These are phyloP conservation scores for Tanypteryx hageni DNA, from an alignment of 2,888 invertebrate species.

Conservation along the genomic window DNA sequence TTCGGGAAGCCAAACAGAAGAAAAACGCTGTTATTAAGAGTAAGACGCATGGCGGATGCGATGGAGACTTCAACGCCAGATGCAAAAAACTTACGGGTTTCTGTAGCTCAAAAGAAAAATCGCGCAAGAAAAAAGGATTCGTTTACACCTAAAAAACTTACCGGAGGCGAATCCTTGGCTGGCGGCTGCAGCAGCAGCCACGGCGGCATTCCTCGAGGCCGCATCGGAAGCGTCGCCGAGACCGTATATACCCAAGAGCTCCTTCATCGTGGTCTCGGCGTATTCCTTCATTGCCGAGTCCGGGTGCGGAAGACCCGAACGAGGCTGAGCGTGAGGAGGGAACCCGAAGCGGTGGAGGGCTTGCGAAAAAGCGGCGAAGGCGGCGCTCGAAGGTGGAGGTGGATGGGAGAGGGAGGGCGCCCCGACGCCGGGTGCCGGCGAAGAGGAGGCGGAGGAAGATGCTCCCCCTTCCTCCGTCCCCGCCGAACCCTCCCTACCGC, in stretches of 20 bases:
- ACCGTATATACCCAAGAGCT: slow-evolving; percentile 86
- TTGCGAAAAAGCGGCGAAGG: slow-evolving; percentile 59
- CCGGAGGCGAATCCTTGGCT: slow-evolving; percentile 79
- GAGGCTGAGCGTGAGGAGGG: slow-evolving; percentile 70
- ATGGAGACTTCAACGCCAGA: slow-evolving; percentile 25
- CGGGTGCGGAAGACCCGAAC: slow-evolving; percentile 75
- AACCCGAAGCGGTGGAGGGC: slow-evolving; percentile 49
- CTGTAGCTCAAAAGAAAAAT: neutral
- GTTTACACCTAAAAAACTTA: slow-evolving; percentile 73
- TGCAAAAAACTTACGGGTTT: neutral
- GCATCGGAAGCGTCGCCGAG: slow-evolving; percentile 85
- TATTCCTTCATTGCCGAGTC: slow-evolving; percentile 85
- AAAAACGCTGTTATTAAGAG: too few relatives aligned
- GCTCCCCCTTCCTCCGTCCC: slow-evolving; percentile 29
- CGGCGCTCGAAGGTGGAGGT: slow-evolving; percentile 46
- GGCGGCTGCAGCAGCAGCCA: slow-evolving; percentile 75
- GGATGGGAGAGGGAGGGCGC: slow-evolving; percentile 66
- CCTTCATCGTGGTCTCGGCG: slow-evolving; percentile 88
- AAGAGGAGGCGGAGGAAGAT: slow-evolving; percentile 39
- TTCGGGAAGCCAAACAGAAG: too few relatives aligned
- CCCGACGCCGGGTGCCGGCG: slow-evolving; percentile 58
- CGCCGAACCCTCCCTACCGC: slow-evolving; percentile 38
- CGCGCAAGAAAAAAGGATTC: neutral
- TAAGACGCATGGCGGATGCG: neutral
- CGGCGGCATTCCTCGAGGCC: slow-evolving; percentile 83